A percentile compares a stretch with the other conserved stretches of the same genome.
phyloP scores from a whole-genome alignment of 1,140 invertebrate species.

The Drosophila ohnishii region DNA sequence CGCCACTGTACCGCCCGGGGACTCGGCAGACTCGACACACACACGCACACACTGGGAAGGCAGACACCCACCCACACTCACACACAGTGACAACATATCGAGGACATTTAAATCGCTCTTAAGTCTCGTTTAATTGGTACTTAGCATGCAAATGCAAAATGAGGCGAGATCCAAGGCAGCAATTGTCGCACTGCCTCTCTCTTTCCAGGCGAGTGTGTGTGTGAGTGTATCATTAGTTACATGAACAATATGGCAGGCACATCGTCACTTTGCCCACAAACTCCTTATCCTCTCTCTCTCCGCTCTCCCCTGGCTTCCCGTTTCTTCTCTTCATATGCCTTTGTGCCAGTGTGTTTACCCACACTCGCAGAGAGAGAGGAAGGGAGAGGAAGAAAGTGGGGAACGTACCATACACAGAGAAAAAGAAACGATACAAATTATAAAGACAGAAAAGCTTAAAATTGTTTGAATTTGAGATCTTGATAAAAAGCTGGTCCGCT shows the following conservation, averaged over 20 bases:
- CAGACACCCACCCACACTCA: background rate
- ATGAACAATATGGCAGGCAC: constrained; percentile 42
- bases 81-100: constrained; percentile 53
- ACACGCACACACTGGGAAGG: background rate
- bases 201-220: background rate
- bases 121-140: constrained; percentile 72
- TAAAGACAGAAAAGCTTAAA: background rate
- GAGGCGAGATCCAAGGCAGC: constrained; percentile 60
- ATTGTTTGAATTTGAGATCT: background rate
- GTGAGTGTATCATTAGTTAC: constrained; percentile 47
- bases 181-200: constrained; percentile 48
- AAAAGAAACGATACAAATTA: background rate
- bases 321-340: background rate
- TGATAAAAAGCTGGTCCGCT: background rate
- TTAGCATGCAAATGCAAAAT: constrained; percentile 76
- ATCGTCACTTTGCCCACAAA: constrained; percentile 14
- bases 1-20: constrained; percentile 7
- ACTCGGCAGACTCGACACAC: background rate
- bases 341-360: constrained; percentile 31
- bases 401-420: background rate
- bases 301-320: background rate
- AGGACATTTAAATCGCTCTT: constrained; percentile 66
- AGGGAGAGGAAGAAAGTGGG: background rate
- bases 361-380: background rate
- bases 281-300: constrained; percentile 7